phyloP scores from a whole-genome alignment of 2,113 vertebrate species.

The Todiramphus chloris region DNA sequence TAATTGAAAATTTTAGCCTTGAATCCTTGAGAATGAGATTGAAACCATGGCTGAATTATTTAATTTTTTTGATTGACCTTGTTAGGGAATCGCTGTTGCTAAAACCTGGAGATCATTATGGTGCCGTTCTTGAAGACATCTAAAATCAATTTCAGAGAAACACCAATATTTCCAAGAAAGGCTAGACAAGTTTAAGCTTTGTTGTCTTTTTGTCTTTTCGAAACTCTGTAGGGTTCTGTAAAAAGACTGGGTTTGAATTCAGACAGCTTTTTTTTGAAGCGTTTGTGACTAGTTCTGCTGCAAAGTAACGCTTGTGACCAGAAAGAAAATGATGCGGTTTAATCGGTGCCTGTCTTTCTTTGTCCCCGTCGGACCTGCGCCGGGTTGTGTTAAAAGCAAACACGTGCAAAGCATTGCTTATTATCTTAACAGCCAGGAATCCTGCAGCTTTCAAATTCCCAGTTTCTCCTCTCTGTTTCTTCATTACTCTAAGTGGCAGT shows the following conservation, averaged over 20 bases:
- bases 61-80: not conserved
- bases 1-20: not conserved
- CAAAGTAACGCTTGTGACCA: not conserved
- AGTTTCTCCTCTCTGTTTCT: not conserved
- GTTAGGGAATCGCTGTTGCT: not conserved
- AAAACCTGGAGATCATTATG: not conserved
- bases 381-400: not conserved
- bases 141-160: not conserved
- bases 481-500: not conserved
- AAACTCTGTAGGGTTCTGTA: not conserved
- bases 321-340: not conserved
- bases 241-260: not conserved
- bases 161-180: not conserved
- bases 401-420: not conserved
- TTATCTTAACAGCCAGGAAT: not conserved
- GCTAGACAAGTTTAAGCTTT: not conserved
- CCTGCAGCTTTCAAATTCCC: not conserved
- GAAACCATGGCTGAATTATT: not conserved
- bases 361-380: fast-evolving
- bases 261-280: not conserved
- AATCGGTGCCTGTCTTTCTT: not conserved
- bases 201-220: not conserved
- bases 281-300: not conserved
- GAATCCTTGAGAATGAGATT: not conserved
- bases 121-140: not conserved